Evolutionary conservation across 2,888 invertebrate species (phyloP).

Genomic region (Dusona sp.): DNA sequence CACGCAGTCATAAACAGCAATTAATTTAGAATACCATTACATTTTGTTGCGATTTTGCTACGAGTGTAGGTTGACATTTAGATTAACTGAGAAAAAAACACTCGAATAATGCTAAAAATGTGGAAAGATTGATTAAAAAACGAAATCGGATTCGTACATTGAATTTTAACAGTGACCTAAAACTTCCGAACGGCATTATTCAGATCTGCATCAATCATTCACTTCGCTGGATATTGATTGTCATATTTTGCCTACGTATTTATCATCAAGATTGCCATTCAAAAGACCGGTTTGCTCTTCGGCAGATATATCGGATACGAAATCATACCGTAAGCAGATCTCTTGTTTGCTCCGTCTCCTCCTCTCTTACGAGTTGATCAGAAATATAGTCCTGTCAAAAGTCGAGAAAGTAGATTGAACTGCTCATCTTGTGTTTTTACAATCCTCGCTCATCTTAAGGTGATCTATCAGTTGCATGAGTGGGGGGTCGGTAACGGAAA

Average conservation of each 20-base stretch:
- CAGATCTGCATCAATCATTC: conserved; percentile 22
- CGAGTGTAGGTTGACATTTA: not conserved
- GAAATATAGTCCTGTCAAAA: conserved; percentile 26
- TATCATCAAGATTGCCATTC: conserved; percentile 26
- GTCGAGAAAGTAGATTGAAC: conserved; percentile 32
- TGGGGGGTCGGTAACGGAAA: too few relatives aligned
- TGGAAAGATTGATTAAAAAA: not conserved
- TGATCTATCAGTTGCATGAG: too few relatives aligned
- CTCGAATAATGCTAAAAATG: not conserved
- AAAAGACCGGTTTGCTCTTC: conserved; percentile 41
- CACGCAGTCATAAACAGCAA: not conserved
- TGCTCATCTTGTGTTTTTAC: conserved; percentile 28
- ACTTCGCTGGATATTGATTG: conserved; percentile 12
- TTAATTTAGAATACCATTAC: not conserved
- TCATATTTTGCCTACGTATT: conserved; percentile 30
- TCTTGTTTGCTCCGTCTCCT: not conserved
- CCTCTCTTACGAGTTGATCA: not conserved
- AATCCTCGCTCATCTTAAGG: not conserved
- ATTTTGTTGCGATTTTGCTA: not conserved
- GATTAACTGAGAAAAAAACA: not conserved
- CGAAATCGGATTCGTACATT: not conserved
- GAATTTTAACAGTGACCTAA: conserved; percentile 16
- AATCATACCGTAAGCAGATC: conserved; percentile 32
- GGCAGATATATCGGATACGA: conserved; percentile 18
- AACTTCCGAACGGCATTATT: conserved; percentile 18